These are phyloP conservation scores for Eulemur coronatus DNA, from an alignment of 2,797 vertebrate genomes.

Conservation along the genomic window DNA sequence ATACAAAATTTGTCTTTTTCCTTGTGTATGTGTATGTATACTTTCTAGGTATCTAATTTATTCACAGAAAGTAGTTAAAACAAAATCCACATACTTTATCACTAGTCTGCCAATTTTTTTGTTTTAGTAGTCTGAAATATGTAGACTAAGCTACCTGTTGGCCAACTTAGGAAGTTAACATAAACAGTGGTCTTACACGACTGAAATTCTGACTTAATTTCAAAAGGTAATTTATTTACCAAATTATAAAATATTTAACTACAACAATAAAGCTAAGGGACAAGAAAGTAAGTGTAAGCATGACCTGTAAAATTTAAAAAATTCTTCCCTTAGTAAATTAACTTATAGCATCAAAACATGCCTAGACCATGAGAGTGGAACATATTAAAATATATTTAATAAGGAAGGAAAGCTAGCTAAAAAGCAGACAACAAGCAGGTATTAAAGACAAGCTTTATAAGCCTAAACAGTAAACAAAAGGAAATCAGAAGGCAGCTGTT, in stretches of 20 bases:
- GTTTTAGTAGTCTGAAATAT: background rate
- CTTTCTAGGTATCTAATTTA: background rate
- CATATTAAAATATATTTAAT: constrained; percentile 36
- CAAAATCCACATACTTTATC: background rate
- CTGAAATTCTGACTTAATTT: constrained; percentile 44
- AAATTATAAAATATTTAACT: constrained; percentile 43
- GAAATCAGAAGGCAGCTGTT: constrained; percentile 41
- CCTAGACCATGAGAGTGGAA: background rate
- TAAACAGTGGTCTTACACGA: background rate
- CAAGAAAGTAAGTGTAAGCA: constrained; percentile 36
- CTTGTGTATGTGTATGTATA: background rate
- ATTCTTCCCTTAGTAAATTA: constrained; percentile 10
- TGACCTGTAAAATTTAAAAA: background rate
- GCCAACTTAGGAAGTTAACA: background rate
- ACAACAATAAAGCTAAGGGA: constrained; percentile 8
- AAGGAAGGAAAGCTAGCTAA: background rate
- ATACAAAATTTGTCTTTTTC: background rate
- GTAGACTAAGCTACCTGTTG: background rate
- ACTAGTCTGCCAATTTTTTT: background rate
- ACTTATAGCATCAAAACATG: constrained; percentile 35
- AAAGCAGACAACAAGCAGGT: background rate
- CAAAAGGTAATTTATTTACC: constrained; percentile 13
- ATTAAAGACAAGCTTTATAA: constrained; percentile 14
- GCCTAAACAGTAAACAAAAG: constrained; percentile 60
- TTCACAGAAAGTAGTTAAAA: constrained; percentile 11